Conservation (phyloP, 2,113 vertebrate genomes). For the Serilophus lunatus region DNA sequence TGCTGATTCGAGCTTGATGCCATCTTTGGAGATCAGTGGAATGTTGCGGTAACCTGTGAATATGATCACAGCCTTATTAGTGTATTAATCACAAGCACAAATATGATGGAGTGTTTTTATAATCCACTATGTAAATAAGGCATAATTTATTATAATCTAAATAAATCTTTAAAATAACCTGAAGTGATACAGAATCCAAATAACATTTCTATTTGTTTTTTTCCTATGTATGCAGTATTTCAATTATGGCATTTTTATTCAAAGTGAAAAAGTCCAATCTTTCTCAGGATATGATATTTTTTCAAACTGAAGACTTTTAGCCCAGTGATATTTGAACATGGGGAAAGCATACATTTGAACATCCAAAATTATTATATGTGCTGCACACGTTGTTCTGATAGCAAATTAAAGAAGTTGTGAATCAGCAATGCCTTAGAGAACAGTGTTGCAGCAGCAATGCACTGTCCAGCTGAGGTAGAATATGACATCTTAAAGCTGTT, state of each 20-base stretch:
- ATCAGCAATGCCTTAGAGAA: neutral
- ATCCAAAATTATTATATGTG: neutral
- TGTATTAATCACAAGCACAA: neutral
- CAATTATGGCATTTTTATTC: neutral
- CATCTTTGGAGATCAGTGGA: conserved; percentile 75
- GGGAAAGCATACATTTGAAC: neutral
- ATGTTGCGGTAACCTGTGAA: conserved; percentile 82
- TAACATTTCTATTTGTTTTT: neutral
- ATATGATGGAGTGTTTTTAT: neutral
- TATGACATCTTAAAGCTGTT: neutral
- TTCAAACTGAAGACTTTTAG: neutral
- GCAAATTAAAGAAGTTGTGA: neutral
- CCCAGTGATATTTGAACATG: neutral
- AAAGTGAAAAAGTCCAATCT: neutral
- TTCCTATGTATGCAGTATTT: neutral
- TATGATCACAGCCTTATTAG: neutral
- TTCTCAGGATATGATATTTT: neutral
- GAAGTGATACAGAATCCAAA: neutral
- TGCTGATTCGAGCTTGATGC: conserved; percentile 75
- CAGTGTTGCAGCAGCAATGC: neutral
- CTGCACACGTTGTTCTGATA: neutral
- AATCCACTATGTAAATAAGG: neutral
- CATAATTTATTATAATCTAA: neutral
- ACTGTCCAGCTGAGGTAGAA: neutral
- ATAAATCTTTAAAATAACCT: neutral